phyloP scores from a whole-genome alignment of 2,797 vertebrate species.

The Onychomys torridus region DNA sequence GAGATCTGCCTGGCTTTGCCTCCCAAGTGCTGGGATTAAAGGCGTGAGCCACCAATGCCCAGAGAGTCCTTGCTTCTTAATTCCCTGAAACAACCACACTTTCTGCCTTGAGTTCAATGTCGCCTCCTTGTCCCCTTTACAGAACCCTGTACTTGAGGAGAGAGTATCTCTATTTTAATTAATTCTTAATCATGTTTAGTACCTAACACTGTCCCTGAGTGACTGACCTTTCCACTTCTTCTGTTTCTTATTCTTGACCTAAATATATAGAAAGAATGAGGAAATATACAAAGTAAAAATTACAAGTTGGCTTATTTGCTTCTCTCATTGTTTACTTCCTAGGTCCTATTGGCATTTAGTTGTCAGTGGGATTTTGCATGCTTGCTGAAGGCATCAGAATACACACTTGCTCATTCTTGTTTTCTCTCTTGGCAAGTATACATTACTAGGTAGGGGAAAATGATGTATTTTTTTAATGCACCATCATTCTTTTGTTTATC shows the following conservation, averaged over 20 bases:
- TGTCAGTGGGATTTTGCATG: background rate
- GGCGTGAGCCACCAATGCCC: no score
- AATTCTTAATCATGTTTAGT: background rate
- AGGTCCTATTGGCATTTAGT: constrained; percentile 22
- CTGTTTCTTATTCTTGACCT: background rate
- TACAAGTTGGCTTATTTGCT: background rate
- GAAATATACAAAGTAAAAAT: background rate
- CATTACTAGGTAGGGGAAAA: background rate
- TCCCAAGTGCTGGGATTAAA: no score
- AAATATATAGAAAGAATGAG: background rate
- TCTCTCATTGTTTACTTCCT: constrained; percentile 32
- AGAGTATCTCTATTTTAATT: constrained; percentile 13
- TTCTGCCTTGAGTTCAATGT: background rate
- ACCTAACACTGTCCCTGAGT: background rate
- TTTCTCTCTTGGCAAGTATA: background rate
- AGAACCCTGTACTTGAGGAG: background rate
- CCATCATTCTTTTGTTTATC: background rate
- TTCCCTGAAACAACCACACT: background rate
- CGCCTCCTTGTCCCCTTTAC: background rate
- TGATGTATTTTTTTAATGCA: background rate
- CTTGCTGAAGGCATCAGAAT: background rate
- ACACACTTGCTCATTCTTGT: background rate
- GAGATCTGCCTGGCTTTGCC: no score
- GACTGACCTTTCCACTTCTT: background rate
- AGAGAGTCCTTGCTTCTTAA: constrained; percentile 11